Evolutionary conservation across 2,113 vertebrate species (phyloP).

Genomic region (Odontesthes bonariensis): DNA sequence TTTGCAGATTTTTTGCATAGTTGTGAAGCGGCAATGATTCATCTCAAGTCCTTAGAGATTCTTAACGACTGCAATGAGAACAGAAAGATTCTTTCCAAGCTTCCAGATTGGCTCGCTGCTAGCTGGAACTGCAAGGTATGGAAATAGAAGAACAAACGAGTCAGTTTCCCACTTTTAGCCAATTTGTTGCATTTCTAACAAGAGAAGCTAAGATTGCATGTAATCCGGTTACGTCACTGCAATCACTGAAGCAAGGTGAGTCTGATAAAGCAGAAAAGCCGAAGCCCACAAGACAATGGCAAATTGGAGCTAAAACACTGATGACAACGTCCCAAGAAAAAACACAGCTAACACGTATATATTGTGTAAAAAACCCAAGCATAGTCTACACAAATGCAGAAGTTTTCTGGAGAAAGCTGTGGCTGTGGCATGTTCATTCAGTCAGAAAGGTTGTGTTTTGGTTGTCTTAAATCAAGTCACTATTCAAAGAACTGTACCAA

Average conservation of each 20-base stretch:
- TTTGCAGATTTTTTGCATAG: constrained; percentile 29
- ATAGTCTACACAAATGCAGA: constrained; percentile 18
- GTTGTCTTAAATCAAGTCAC: constrained; percentile 16
- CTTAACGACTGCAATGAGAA: constrained; percentile 55
- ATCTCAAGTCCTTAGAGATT: constrained; percentile 35
- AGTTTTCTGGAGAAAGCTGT: constrained; percentile 9
- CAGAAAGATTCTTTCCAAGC: constrained; percentile 46
- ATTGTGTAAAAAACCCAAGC: neutral
- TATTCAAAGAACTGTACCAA: constrained; percentile 17
- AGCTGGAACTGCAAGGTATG: constrained; percentile 44
- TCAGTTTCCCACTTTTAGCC: constrained; percentile 43
- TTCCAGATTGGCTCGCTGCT: constrained; percentile 39
- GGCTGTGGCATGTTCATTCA: constrained; percentile 18
- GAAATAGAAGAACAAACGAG: constrained; percentile 21
- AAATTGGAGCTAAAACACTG: constrained; percentile 3
- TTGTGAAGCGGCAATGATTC: constrained; percentile 38
- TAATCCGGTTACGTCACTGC: too few species aligned
- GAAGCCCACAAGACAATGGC: constrained; percentile 13
- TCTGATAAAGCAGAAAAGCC: neutral
- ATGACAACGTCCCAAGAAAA: neutral
- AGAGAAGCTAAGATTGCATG: constrained; percentile 38
- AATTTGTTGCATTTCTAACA: constrained; percentile 51
- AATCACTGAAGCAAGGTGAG: constrained; percentile 31
- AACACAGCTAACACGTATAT: neutral
- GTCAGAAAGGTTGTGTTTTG: constrained; percentile 22